A percentile compares a stretch with the other conserved stretches of the same genome.
phyloP scores from a whole-genome alignment of 2,113 vertebrate species.

The Gambusia affinis region DNA sequence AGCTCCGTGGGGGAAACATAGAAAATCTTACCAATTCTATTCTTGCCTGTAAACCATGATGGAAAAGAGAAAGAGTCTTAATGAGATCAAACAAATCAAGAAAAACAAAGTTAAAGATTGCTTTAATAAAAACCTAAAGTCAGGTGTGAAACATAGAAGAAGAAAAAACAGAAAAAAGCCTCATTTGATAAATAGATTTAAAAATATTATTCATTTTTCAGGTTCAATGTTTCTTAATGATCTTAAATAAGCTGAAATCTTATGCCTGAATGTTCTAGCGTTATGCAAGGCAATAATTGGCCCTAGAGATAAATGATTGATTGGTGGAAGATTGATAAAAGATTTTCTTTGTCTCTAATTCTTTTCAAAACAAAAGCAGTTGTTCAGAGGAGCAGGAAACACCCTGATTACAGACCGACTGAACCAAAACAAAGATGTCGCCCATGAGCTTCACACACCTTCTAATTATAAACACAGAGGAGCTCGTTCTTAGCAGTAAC shows the following conservation, averaged over 20 bases:
- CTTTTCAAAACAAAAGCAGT: conserved; percentile 18
- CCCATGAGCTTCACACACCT: conserved; percentile 13
- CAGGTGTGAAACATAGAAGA: neutral
- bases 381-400: conserved; percentile 10
- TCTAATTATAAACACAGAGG: conserved; percentile 27
- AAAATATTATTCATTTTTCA: too few species aligned
- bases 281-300: too few species aligned
- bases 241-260: too few species aligned
- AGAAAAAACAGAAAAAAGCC: neutral
- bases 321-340: conserved; percentile 16
- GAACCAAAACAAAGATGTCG: neutral
- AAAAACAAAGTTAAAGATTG: conserved; percentile 9
- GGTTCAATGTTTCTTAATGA: too few species aligned
- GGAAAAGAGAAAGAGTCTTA: conserved; percentile 66
- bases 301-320: neutral
- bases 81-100: conserved; percentile 30
- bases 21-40: conserved; percentile 86
- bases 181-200: too few species aligned
- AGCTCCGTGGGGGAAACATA: conserved; percentile 34
- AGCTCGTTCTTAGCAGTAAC: conserved; percentile 47
- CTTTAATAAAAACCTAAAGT: neutral
- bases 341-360: conserved; percentile 25
- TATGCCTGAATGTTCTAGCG: too few species aligned
- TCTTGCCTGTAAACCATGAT: conserved; percentile 81
- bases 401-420: neutral